Conservation (phyloP, 1,140 invertebrate genomes). For the Probaryconus sp. region DNA sequence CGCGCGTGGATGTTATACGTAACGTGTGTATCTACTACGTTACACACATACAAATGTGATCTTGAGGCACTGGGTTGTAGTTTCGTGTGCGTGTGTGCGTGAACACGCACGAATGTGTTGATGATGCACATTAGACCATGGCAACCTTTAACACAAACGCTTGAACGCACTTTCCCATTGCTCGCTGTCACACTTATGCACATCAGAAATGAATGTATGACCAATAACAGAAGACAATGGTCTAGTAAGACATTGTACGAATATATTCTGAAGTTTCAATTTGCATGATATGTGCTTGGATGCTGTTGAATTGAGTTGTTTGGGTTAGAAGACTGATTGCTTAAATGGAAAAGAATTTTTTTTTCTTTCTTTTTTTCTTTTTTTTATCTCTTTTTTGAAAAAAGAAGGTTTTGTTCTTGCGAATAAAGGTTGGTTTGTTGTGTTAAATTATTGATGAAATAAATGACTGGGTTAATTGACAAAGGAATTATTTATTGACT, state of each 20-base stretch:
- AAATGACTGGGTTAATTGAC: too few species aligned
- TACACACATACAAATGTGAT: slow-evolving; percentile 47
- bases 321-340: too few species aligned
- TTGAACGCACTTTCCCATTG: slow-evolving; percentile 45
- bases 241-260: slow-evolving; percentile 25
- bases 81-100: not conserved
- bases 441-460: too few species aligned
- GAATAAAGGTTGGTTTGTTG: too few species aligned
- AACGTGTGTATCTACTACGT: slow-evolving; percentile 47
- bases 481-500: too few species aligned
- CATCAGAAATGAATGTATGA: slow-evolving; percentile 55
- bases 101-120: slow-evolving; percentile 8
- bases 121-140: slow-evolving; percentile 55
- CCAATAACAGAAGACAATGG: slow-evolving; percentile 48
- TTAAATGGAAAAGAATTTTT: too few species aligned
- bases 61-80: too few species aligned
- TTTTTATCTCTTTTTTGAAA: too few species aligned
- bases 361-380: too few species aligned
- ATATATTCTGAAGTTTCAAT: slow-evolving; percentile 36
- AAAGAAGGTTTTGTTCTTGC: too few species aligned
- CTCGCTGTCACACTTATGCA: slow-evolving; percentile 49
- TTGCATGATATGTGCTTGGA: not conserved
- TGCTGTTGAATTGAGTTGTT: not conserved
- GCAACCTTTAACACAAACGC: slow-evolving; percentile 49
- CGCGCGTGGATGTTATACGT: slow-evolving; percentile 59